These are phyloP conservation scores for Sinocyclocheilus anshuiensis DNA, from an alignment of 2,113 vertebrate species.

Conservation along the genomic window DNA sequence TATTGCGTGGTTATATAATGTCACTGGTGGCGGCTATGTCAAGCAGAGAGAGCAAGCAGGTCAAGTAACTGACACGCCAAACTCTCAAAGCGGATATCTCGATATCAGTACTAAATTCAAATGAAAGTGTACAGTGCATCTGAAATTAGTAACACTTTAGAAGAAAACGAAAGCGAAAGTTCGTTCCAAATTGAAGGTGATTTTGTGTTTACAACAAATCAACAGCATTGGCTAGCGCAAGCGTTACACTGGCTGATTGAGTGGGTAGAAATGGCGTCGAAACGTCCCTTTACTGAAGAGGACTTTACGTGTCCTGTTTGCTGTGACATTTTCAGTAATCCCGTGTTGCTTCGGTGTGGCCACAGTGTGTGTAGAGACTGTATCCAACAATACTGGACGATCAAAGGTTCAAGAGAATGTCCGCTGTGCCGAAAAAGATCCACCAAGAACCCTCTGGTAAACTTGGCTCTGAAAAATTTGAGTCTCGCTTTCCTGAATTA, in stretches of 20 bases:
- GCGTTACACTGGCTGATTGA: not conserved
- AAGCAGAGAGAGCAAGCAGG: too few species aligned
- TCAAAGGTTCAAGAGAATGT: not conserved
- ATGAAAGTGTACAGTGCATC: too few species aligned
- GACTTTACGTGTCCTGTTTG: constrained; percentile 47
- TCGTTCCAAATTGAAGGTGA: not conserved
- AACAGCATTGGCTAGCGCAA: not conserved
- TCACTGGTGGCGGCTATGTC: too few species aligned
- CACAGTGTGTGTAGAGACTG: constrained; percentile 36
- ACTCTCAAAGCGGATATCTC: too few species aligned
- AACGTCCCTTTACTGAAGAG: constrained; percentile 36
- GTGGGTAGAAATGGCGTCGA: constrained; percentile 13
- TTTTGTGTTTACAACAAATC: not conserved
- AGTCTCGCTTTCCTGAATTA: constrained; percentile 5
- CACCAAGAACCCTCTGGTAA: not conserved
- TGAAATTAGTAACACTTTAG: too few species aligned
- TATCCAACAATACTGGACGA: constrained; percentile 8
- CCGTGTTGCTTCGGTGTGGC: constrained; percentile 35
- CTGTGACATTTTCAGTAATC: constrained; percentile 23
- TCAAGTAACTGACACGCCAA: too few species aligned
- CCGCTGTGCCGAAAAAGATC: constrained; percentile 32
- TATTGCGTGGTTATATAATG: too few species aligned
- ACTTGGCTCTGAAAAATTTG: constrained; percentile 42
- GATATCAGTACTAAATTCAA: too few species aligned
- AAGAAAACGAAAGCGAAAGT: too few species aligned